Base-by-base conservation (phyloP, 2,797 vertebrate species). In the Intellagama lesueurii region DNA sequence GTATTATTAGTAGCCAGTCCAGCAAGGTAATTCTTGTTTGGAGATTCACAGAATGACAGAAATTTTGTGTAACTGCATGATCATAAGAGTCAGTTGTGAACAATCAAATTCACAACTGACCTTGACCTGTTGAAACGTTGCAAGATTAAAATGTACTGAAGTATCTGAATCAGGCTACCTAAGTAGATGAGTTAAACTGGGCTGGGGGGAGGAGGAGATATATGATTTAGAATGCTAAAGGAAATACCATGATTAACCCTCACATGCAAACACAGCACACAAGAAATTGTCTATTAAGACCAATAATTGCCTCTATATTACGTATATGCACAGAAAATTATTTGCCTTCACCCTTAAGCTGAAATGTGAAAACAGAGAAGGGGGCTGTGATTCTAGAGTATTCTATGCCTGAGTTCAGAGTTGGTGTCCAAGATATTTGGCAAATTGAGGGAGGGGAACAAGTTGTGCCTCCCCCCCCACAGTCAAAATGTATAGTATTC, bases 1-100 rank as follows among this genome's bases (percentile, higher is more conserved):
- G 1, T 83, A 35, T 89, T 22, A 32, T 26, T 85, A 81, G 30
- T 26, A 75, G 7, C 30, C 47, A 90, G 76, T 76, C 80, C 16
- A 89, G 0, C 52, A 1, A 22, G 85, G 12, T 87, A 86, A 80
- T 90, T 78, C 70, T 69, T 89, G 87, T 80, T 89, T 32, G 6
- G 17, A 22, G 4, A 16, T n/a, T 26, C 83, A 84, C 5, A 2
- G 9, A 56, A 80, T 44, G 81, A 2, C 86, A 52, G n/a, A 32
- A 7, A 5, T 2, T 28, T 3, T 91, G 81, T 44, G 14, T 64
- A 81, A 0, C 70, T 89, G 26, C 26, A 84, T 70, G 0, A 0
- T 7, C 7, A 3, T 60, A 79, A 56, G 12, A 88, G 4, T 35
- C 22, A 52, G 8, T 60, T 76, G n/a, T 64, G 32, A 64, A 24